Conservation (phyloP, 2,113 vertebrate genomes). For the Hemichromis elongatus region DNA sequence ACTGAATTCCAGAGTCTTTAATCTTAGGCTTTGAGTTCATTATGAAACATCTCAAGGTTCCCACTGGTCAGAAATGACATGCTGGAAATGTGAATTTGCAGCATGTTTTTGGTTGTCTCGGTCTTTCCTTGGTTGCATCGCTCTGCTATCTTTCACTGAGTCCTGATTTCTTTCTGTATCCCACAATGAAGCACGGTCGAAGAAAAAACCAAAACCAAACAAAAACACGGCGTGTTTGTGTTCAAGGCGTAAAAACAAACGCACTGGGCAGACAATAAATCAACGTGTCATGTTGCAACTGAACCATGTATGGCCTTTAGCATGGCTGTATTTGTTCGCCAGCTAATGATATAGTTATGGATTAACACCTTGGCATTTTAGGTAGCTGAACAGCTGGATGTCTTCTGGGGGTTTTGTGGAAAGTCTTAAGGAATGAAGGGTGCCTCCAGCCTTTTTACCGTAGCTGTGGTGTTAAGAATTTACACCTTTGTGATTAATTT, state of each 20-base stretch:
- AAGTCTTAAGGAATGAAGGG: slow-evolving; percentile 2
- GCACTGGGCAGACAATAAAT: slow-evolving; percentile 16
- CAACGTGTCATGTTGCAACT: slow-evolving; percentile 8
- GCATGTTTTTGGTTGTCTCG: slow-evolving; percentile 56
- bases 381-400: slow-evolving; percentile 23
- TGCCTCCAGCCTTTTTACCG: background rate
- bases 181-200: slow-evolving; percentile 38
- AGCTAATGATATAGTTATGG: background rate
- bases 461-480: background rate
- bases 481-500: background rate
- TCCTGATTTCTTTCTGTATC: slow-evolving; percentile 58
- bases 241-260: slow-evolving; percentile 39
- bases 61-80: slow-evolving; percentile 51
- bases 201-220: background rate
- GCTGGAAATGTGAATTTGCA: slow-evolving; percentile 60
- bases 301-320: slow-evolving; percentile 27
- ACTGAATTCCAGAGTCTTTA: slow-evolving; percentile 27
- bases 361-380: slow-evolving; percentile 36
- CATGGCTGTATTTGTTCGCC: slow-evolving; percentile 10
- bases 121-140: slow-evolving; percentile 34
- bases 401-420: background rate
- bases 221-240: slow-evolving; percentile 14
- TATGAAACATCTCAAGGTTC: slow-evolving; percentile 45
- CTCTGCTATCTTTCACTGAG: slow-evolving; percentile 13
- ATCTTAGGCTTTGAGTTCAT: slow-evolving; percentile 36